Base-by-base conservation (phyloP, 2,888 invertebrate species). In the Andricus curvator region DNA sequence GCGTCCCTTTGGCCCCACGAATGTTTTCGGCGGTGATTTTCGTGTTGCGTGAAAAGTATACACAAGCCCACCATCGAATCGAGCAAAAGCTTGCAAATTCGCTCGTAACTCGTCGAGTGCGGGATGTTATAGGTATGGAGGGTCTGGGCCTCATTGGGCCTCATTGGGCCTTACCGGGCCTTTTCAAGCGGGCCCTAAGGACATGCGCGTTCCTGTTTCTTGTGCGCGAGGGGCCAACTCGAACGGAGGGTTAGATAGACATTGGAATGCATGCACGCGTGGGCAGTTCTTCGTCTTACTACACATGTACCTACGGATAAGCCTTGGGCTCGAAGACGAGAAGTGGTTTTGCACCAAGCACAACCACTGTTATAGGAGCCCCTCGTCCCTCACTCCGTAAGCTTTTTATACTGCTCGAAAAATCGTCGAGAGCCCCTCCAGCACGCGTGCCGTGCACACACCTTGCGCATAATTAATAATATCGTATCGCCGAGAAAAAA, bases 321-420 rank as follows among this genome's bases (percentile, higher is more conserved):
- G 85, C 83, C 85, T 84, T 85, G 84, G 89, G 89, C 88, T 88
- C 87, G 87, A 87, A 90, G 88, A 90, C 88, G 88, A 87, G 88
- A 89, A 88, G 89, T 87, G 88, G 88, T 87, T 87, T 86, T 82
- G 84, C 84, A 85, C 85, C 85, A 83, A 86, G 70, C 41, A 74
- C 48, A 74, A 74, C 51, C 51, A 74, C 74, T 74, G 51, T 51
- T 74, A 83, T 85, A 82, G 74, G 33, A 74, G 51, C 51, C 29
- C 74, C 51, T 74, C 74, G 51, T 51, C 74, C 74, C 74, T 74
- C 74, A 56, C 29, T 33, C 33, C 74, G 33, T 29, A 33, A 74
- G 29, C 51, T 51, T 74, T 74, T 74, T 56, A 74, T n/a, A 74
- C 56, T 74, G 48, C 56, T 74, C 74, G 51, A 51, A 74, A 74